Evolutionary conservation across 2,888 invertebrate species (phyloP).

Genomic region (Pandemis cinnamomeana): DNA sequence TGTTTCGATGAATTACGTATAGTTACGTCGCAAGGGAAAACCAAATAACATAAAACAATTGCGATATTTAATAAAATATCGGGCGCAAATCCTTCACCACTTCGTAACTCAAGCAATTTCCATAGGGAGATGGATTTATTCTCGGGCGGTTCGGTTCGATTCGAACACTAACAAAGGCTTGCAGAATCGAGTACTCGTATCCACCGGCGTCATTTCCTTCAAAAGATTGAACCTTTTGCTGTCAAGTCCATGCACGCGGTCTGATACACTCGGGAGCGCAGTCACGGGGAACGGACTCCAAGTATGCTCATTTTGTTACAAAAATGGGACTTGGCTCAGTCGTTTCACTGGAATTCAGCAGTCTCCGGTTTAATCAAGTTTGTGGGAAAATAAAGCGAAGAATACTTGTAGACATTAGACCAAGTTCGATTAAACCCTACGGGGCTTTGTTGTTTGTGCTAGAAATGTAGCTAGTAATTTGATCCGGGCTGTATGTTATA

Average conservation of each 20-base stretch:
- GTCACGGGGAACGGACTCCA: conserved; percentile 11
- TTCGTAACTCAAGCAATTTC: conserved; percentile 5
- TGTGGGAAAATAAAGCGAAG: neutral
- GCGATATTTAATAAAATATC: conserved; percentile 5
- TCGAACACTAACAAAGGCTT: conserved; percentile 27
- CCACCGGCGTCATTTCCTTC: conserved; percentile 17
- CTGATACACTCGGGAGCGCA: conserved; percentile 19
- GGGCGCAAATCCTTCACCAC: neutral
- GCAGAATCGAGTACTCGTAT: conserved; percentile 14
- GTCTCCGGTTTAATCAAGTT: neutral
- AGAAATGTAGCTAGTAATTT: neutral
- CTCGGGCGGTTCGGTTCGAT: conserved; percentile 7
- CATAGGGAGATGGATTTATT: conserved; percentile 12
- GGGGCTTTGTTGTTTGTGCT: neutral
- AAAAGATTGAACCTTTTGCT: conserved; percentile 33
- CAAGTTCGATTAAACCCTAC: conserved; percentile 10
- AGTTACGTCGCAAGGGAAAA: neutral
- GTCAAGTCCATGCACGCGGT: conserved; percentile 19
- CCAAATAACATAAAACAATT: neutral
- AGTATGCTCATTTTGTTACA: conserved; percentile 17
- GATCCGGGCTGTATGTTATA: conserved; percentile 12
- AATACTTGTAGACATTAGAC: conserved; percentile 7
- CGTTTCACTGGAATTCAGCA: conserved; percentile 4
- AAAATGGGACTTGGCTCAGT: conserved; percentile 7
- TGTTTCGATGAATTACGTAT: neutral